These are phyloP conservation scores for Andrena camellia DNA, from an alignment of 2,888 invertebrate genomes.

Conservation along the genomic window DNA sequence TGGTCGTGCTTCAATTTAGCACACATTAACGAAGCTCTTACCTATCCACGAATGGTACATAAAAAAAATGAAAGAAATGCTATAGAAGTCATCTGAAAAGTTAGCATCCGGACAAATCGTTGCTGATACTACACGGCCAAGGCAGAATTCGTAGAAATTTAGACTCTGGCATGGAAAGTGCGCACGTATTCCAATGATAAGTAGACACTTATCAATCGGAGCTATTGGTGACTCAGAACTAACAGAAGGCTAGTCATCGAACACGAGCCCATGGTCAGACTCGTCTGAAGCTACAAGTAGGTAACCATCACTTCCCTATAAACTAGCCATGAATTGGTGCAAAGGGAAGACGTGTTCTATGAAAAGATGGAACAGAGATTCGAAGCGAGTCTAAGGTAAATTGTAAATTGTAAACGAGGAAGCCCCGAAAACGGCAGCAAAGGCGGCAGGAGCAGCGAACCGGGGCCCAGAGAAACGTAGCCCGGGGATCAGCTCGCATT, in stretches of 20 bases:
- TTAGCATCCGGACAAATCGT: not conserved
- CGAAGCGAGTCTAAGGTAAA: slow-evolving; percentile 1
- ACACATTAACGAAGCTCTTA: not conserved
- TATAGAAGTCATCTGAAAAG: not conserved
- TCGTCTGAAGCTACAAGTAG: not conserved
- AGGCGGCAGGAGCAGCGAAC: slow-evolving; percentile 34
- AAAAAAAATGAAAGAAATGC: too few species aligned
- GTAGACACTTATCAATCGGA: too few species aligned
- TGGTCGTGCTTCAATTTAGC: not conserved
- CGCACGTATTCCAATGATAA: too few species aligned
- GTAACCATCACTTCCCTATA: not conserved
- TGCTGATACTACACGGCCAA: too few species aligned
- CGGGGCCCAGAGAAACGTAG: slow-evolving; percentile 71
- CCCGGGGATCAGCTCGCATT: slow-evolving; percentile 82
- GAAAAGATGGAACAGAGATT: not conserved
- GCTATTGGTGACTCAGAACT: too few species aligned
- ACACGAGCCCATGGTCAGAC: not conserved
- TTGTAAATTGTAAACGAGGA: slow-evolving; percentile 23
- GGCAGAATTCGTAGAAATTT: too few species aligned
- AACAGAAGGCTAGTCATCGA: too few species aligned
- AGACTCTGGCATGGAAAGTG: too few species aligned
- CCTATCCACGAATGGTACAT: not conserved
- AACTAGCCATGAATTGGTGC: too few species aligned
- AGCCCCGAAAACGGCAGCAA: slow-evolving; percentile 11
- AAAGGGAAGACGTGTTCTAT: not conserved